Evolutionary conservation across 2,113 vertebrate species (phyloP).

Genomic region (Neodontobutis hainanensis): DNA sequence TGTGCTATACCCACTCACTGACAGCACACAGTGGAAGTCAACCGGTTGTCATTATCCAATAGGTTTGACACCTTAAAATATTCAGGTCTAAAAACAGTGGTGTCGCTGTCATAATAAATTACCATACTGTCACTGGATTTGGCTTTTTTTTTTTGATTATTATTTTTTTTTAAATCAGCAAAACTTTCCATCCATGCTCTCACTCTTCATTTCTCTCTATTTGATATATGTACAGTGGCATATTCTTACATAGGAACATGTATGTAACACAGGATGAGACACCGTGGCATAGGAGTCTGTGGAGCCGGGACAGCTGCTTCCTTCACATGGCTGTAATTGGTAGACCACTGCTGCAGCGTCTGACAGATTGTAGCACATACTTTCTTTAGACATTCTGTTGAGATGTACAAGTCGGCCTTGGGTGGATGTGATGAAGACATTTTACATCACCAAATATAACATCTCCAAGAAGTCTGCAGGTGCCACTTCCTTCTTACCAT

Average conservation of each 20-base stretch:
- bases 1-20: too few species aligned
- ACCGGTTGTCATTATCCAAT: too few species aligned
- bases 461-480: constrained; percentile 53
- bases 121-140: constrained; percentile 14
- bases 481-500: constrained; percentile 41
- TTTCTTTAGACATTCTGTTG: constrained; percentile 55
- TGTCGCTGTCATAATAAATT: constrained; percentile 13
- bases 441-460: constrained; percentile 69
- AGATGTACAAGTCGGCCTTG: constrained; percentile 56
- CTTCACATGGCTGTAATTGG: constrained; percentile 69
- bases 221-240: background rate
- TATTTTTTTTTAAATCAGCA: constrained; percentile 26
- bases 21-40: too few species aligned
- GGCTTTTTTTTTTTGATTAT: background rate
- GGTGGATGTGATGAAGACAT: constrained; percentile 61
- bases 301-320: constrained; percentile 60
- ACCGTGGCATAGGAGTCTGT: constrained; percentile 32
- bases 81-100: constrained; percentile 11
- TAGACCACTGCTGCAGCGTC: constrained; percentile 41
- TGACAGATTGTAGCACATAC: constrained; percentile 66
- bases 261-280: constrained; percentile 57
- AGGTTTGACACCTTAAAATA: background rate
- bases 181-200: constrained; percentile 49
- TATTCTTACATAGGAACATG: constrained; percentile 41
- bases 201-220: background rate